Conservation (phyloP, 2,113 vertebrate genomes). For the Alethe castanea region DNA sequence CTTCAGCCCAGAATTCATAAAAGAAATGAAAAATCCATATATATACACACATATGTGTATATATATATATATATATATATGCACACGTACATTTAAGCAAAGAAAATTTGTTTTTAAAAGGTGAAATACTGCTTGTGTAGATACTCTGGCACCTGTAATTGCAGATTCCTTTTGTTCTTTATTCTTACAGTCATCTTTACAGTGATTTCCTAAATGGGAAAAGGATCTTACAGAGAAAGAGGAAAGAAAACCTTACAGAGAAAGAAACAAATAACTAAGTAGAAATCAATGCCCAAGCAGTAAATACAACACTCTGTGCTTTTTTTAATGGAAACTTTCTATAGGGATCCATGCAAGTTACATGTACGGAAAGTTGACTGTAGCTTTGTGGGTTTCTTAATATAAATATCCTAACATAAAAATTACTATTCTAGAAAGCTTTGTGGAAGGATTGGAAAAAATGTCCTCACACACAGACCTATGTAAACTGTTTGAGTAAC, state of each 20-base stretch:
- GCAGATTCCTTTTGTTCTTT: not conserved
- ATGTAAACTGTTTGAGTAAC: conserved; percentile 26
- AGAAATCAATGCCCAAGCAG: not conserved
- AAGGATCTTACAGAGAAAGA: not conserved
- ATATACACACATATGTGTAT: not conserved
- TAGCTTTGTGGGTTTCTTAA: conserved; percentile 38
- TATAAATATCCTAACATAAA: conserved; percentile 56
- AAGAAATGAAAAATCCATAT: not conserved
- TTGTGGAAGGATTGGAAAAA: conserved; percentile 30
- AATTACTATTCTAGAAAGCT: conserved; percentile 45
- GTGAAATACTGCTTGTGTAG: not conserved
- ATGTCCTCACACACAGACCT: not conserved
- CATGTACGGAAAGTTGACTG: conserved; percentile 19
- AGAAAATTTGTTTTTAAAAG: not conserved
- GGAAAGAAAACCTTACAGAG: not conserved
- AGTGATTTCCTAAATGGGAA: not conserved
- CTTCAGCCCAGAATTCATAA: not conserved
- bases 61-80: not conserved
- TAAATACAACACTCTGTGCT: not conserved
- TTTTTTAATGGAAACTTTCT: not conserved
- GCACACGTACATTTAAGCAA: not conserved
- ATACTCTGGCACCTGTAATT: not conserved
- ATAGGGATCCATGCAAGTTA: not conserved
- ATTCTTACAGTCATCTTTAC: not conserved
- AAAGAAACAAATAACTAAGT: not conserved